Evolutionary conservation across 1,140 invertebrate genomes (phyloP).

Genomic region (Drosophila novamexicana): DNA sequence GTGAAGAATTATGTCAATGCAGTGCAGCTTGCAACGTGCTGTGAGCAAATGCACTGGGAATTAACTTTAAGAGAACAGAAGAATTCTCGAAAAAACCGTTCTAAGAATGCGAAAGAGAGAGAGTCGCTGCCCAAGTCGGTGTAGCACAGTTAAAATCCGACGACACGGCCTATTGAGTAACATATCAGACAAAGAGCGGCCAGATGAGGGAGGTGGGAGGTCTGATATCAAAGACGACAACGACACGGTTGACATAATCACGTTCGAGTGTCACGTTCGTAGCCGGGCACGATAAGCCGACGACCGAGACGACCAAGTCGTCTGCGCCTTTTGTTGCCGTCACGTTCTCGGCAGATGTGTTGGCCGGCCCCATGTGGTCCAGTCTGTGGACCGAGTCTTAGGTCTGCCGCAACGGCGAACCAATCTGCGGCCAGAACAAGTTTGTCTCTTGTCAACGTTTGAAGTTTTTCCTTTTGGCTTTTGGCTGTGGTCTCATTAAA

Average conservation of each 20-base stretch:
- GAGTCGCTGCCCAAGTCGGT: conserved; percentile 2
- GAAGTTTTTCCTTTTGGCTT: conserved; percentile 28
- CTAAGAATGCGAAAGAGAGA: conserved; percentile 47
- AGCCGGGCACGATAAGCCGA: conserved; percentile 46
- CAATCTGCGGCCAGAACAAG: conserved; percentile 55
- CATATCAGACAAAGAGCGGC: conserved; percentile 34
- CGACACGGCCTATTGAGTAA: conserved; percentile 75
- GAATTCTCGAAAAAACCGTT: conserved; percentile 39
- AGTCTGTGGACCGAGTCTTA: conserved; percentile 7
- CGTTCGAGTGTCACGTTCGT: conserved; percentile 78
- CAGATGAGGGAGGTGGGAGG: background rate
- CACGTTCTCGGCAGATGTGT: conserved; percentile 59
- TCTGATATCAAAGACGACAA: conserved; percentile 43
- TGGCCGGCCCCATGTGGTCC: conserved; percentile 37
- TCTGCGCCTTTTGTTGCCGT: conserved; percentile 67
- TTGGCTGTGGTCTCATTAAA: conserved; percentile 68
- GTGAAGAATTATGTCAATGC: conserved; percentile 39
- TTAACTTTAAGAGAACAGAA: conserved; percentile 33
- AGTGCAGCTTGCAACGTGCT: conserved; percentile 49
- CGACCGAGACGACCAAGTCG: conserved; percentile 31
- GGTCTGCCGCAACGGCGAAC: background rate
- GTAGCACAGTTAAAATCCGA: conserved; percentile 61
- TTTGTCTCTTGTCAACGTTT: conserved; percentile 53
- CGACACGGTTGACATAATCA: conserved; percentile 73
- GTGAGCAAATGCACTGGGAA: conserved; percentile 61